Conservation (phyloP, 1,140 invertebrate species). For the Drosophila kanapiae region DNA sequence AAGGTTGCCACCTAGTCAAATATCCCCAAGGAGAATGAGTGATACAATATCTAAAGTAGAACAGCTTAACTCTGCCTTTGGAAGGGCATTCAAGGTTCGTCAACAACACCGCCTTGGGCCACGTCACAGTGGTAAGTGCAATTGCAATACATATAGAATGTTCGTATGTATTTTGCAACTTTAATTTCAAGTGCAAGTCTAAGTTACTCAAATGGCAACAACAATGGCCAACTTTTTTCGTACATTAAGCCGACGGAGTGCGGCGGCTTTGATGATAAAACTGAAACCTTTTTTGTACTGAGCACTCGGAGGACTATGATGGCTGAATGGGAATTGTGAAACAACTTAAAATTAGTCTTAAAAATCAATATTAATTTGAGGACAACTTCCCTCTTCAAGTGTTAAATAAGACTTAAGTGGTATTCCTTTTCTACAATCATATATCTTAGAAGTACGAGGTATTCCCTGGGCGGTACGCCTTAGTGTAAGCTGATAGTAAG, state of each 20-base stretch:
- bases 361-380: background rate
- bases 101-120: too few species aligned
- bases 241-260: conserved; percentile 49
- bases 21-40: background rate
- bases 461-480: background rate
- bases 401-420: too few species aligned
- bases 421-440: background rate
- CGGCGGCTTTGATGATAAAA: conserved; percentile 45
- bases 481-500: background rate
- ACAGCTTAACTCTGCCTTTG: too few species aligned
- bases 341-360: too few species aligned
- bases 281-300: conserved; percentile 29
- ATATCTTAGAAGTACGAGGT: background rate
- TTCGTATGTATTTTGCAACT: conserved; percentile 20
- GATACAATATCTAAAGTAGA: background rate
- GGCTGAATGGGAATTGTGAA: too few species aligned
- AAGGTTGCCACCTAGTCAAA: background rate
- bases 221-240: conserved; percentile 60
- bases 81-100: background rate
- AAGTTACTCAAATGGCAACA: conserved; percentile 49
- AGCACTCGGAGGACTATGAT: background rate
- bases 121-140: conserved; percentile 3
- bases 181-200: conserved; percentile 51
- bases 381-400: background rate
- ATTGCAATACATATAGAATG: conserved; percentile 2